Conservation (phyloP, 1,140 invertebrate genomes). For the Drosophila nikananu region DNA sequence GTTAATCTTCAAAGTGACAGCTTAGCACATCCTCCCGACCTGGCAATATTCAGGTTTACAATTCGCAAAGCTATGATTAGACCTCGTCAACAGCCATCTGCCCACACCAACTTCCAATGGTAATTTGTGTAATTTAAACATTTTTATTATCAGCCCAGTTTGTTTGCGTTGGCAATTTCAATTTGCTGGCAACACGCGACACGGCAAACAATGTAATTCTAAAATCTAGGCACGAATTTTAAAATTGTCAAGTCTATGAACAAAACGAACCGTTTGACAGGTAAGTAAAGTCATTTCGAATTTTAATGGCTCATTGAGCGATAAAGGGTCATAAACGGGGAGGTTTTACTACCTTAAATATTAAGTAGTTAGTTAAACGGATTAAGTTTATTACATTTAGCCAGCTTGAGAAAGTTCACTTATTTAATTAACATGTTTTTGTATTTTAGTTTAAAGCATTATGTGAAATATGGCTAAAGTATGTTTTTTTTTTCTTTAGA, state of each 20-base stretch:
- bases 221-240: conserved; percentile 25
- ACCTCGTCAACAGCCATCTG: background rate
- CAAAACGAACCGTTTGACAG: conserved; percentile 25
- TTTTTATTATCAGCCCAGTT: conserved; percentile 13
- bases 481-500: background rate
- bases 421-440: background rate
- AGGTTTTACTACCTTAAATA: background rate
- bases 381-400: background rate
- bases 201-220: conserved; percentile 26
- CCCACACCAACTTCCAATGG: background rate
- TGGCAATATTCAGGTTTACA: conserved; percentile 32
- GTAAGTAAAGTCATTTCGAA: conserved; percentile 16
- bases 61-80: conserved; percentile 5
- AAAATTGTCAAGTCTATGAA: conserved; percentile 8
- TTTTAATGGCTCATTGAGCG: conserved; percentile 17
- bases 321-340: background rate
- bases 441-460: background rate
- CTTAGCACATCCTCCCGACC: conserved; percentile 24
- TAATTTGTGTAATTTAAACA: conserved; percentile 44
- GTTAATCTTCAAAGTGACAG: background rate
- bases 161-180: conserved; percentile 10
- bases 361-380: background rate
- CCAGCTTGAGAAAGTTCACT: background rate
- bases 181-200: conserved; percentile 47
- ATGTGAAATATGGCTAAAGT: background rate